Evolutionary conservation across 2,797 vertebrate genomes (phyloP), one percentile per base, ranked within the genome.

Genomic region (Xenentodon cancila): DNA sequence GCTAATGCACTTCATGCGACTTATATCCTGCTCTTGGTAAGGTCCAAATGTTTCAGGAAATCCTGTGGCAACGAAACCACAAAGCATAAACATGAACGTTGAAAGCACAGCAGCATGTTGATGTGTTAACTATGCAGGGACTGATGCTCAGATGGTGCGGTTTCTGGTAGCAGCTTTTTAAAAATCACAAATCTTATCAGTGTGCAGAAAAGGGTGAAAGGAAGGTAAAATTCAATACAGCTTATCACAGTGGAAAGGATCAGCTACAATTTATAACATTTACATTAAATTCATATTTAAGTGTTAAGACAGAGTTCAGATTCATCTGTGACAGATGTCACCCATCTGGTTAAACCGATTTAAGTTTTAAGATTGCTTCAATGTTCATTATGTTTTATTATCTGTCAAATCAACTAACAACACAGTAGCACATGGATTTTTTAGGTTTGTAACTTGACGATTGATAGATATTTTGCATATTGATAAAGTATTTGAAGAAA

Each of bases 91-190:
- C 18, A 20, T 21, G 20, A 40, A 20, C 8, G 3, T 53, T 13
- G 30, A 40, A 40, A 40, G 15, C 19, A 16, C 32, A 53, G 8
- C 32, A 40, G 34, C 34, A 17, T 19, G 20, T 5, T 42, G 53
- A 54, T 40, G 19, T 15, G 42, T 54, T 21, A 21, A 42, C 34
- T 21, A 40, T 15, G 18, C 34, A 9, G 15, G 16, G 53, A 42
- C 7, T 18, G 19, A 16, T 42, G 37, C 34, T 17, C n/a, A 19
- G 13, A 54, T 15, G 4, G 15, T 22, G 53, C 19, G 22, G 30
- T 40, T 22, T 13, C 32, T 40, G 34, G 19, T 30, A 42, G 37
- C 20, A 54, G 53, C 53, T 9, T 54, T 54, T 49, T 53, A 5
- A 20, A 17, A 12, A 18, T 34, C 19, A 30, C n/a, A 25, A 52